Base-by-base conservation (phyloP, 2,113 vertebrate species). In the Pogonocichla stellata region DNA sequence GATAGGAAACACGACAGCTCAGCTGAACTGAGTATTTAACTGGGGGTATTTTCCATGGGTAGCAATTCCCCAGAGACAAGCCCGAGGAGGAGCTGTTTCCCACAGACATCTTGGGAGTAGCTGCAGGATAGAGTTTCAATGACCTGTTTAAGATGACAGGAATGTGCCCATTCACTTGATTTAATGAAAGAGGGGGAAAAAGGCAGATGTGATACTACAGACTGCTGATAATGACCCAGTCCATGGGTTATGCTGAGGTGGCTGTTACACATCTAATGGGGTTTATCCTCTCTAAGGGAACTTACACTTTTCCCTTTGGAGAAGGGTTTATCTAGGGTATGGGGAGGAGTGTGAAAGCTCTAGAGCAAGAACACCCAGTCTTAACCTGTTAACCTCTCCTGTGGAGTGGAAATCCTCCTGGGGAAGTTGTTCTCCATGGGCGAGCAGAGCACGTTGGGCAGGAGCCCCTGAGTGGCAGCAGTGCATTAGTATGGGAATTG, bases 171-270 rank as follows among this genome's bases (percentile, higher is more conserved):
- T 47, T 58, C 19, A 19, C 3, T 25, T 1, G 4, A 64, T 40
- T 70, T 58, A 47, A 77, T n/a, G n/a, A n/a, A n/a, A n/a, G n/a
- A n/a, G n/a, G 38, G 10, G 5, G 26, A 2, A 24, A 36, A 36
- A 71, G 14, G 34, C 56, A 56, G 65, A 25, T 24, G 56, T 51
- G 78, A 36, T 16, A 12, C 23, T 53, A 14, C 48, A 38, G 53
- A 9, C 14, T 15, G 50, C 33, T 11, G 33, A 6, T 19, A 34
- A 69, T 0, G 8, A 40, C 33, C 33, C 0, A 0, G 60, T 24
- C 25, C 24, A 6, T 13, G 74, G 47, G 26, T 33, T 61, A 12
- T 7, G n/a, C 3, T 62, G 47, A 40, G 2, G 33, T 50, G 50
- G 64, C 11, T 40, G 3, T 58, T 23, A 31, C n/a, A 43, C 53